These are phyloP conservation scores for Xanthorhoe spadicearia DNA, from an alignment of 2,888 invertebrate genomes.

Conservation along the genomic window DNA sequence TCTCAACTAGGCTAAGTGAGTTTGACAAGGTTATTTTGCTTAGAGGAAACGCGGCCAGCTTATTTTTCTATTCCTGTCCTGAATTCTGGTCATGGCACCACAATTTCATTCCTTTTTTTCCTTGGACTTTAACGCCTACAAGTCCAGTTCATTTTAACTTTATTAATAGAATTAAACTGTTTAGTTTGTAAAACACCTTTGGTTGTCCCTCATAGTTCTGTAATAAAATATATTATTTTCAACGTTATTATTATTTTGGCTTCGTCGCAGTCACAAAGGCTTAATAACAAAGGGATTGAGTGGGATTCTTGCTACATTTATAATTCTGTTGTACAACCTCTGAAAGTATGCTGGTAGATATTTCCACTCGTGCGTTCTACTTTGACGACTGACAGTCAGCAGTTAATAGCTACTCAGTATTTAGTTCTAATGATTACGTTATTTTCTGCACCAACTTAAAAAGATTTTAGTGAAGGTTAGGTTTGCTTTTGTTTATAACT, in stretches of 20 bases:
- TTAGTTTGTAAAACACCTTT: too few species aligned
- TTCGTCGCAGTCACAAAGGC: neutral
- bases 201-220: too few species aligned
- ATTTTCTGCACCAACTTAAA: too few species aligned
- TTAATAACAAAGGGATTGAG: neutral
- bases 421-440: too few species aligned
- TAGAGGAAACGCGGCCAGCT: neutral
- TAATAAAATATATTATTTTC: neutral
- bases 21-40: constrained; percentile 13
- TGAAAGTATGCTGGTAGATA: neutral
- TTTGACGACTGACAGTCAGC: neutral
- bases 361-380: neutral
- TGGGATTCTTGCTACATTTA: neutral
- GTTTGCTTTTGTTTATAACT: too few species aligned
- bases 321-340: neutral
- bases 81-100: neutral
- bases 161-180: too few species aligned
- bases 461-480: too few species aligned
- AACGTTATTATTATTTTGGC: constrained; percentile 2
- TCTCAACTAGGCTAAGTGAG: constrained; percentile 6
- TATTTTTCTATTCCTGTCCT: neutral
- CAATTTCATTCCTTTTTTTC: neutral
- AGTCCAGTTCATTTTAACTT: too few species aligned
- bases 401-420: too few species aligned
- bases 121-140: too few species aligned